Evolutionary conservation across 2,113 vertebrate genomes (phyloP), one percentile per base, ranked within the genome.

Genomic region (Sigmodon hispidus): DNA sequence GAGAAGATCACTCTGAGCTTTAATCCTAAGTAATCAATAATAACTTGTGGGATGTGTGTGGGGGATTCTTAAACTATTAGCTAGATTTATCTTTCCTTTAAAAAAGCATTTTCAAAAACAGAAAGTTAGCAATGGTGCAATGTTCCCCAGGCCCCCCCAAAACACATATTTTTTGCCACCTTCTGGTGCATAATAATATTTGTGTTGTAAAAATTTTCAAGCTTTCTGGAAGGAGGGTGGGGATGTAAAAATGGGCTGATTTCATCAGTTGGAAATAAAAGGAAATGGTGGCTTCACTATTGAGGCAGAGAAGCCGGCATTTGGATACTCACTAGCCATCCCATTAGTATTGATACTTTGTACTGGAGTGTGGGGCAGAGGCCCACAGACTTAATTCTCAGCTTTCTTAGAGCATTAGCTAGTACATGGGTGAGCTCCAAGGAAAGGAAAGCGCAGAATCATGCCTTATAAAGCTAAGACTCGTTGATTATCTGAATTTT

Each of bases 181-280:
- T 97, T 97, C 95, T 93, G 92, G 93, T 75, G 96, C 93, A 65
- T 92, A 96, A 97, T 96, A 91, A 95, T 94, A 97, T 96, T 97
- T 96, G 93, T 94, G 86, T 96, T 89, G 95, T 94, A 69, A 94
- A 91, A 89, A 89, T 43, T 80, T 95, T 90, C 45, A 31, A 57
- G 70, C 43, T 84, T 88, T 95, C 57, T 89, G 67, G 90, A 97
- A 95, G 88, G 45, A 93, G 83, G 36, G 85, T 89, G 79, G 67
- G 76, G 36, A 73, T 52, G 50, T 87, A 57, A 57, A 94, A 91
- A 81, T 40, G 84, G 75, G 72, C 75, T 76, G 79, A 83, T 91
- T 95, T 87, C 45, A 70, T 90, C 26, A 21, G 34, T 81, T 0
- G 1, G 50, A 85, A 67, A 55, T 59, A 72, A 73, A 85, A 70